Conservation (phyloP, 2,797 vertebrate species). For the Anabacerthia variegaticeps region DNA sequence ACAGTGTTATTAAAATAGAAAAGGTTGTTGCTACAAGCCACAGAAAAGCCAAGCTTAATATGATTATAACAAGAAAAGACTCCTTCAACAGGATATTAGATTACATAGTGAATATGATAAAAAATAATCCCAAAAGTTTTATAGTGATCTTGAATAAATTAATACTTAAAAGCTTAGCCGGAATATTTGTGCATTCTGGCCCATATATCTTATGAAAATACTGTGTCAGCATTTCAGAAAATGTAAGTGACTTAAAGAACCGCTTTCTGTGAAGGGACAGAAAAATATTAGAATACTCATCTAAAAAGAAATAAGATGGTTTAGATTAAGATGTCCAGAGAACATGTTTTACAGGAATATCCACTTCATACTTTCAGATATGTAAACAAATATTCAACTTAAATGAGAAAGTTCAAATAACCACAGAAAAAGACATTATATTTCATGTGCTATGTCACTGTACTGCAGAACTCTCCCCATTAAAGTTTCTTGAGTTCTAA, state of each 20-base stretch:
- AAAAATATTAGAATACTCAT: neutral
- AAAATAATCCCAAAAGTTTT: neutral
- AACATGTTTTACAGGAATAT: neutral
- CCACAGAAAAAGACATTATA: neutral
- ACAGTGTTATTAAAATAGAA: neutral
- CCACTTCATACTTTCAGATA: neutral
- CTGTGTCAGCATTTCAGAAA: neutral
- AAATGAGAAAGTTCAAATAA: neutral
- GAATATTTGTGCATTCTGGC: neutral
- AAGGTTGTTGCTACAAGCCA: neutral
- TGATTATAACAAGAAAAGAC: neutral
- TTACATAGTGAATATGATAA: neutral
- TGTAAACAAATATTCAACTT: neutral
- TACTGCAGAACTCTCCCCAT: neutral
- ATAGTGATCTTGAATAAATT: neutral
- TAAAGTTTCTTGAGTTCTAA: neutral
- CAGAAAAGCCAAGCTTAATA: neutral
- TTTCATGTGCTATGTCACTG: neutral
- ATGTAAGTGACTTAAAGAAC: neutral
- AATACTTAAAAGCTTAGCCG: neutral
- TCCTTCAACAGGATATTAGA: neutral
- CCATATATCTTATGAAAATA: neutral
- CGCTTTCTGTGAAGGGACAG: neutral
- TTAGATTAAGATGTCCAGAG: neutral
- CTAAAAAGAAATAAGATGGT: neutral